phyloP scores from a whole-genome alignment of 2,113 vertebrate genomes.

The western clawed frog (Xenopus tropicalis) region UCB_Xtro_10.0 CM004451.2:20081001-20081500 shows the following conservation, averaged over 20 bases:
- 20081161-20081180: no score
- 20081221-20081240: not conserved
- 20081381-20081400: conserved; percentile 81
- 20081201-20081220: no score
- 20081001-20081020: no score
- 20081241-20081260: conserved; percentile 72
- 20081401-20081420: conserved; percentile 85
- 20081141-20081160: no score
- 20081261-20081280: conserved; percentile 75
- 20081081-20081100: no score
- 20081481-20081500: conserved; percentile 61
- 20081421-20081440: conserved; percentile 78
- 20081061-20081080: no score
- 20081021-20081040: no score
- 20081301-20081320: conserved; percentile 71
- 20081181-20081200: no score
- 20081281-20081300: conserved; percentile 74
- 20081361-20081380: conserved; percentile 81
- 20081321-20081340: conserved; percentile 79
- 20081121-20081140: no score
- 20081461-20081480: conserved; percentile 58
- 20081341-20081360: conserved; percentile 72
- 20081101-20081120: no score
- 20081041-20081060: no score
- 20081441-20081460: conserved; percentile 54